phyloP scores from a whole-genome alignment of 1,140 invertebrate genomes.

The Bacillus rossius region DNA sequence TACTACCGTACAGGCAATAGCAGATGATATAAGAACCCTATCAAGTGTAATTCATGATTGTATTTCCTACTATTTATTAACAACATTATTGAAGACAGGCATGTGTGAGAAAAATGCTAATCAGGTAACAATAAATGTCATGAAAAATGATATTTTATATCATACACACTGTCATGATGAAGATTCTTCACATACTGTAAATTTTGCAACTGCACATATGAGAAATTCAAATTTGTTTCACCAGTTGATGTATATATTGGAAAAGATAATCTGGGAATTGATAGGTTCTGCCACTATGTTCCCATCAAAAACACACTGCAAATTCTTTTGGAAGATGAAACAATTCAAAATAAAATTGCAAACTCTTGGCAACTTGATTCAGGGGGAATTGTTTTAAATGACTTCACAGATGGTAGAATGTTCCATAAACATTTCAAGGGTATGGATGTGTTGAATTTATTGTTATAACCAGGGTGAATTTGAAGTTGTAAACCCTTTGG shows the following conservation, averaged over 20 bases:
- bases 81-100: not conserved
- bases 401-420: constrained; percentile 31
- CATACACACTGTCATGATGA: not conserved
- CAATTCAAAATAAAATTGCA: constrained; percentile 21
- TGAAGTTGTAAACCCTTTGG: constrained; percentile 36
- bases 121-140: not conserved
- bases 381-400: constrained; percentile 9
- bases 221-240: not conserved
- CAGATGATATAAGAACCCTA: not conserved
- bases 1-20: not conserved
- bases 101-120: not conserved
- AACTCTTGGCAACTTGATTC: not conserved
- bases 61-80: not conserved
- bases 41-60: not conserved
- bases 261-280: constrained; percentile 9
- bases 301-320: constrained; percentile 26
- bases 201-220: not conserved
- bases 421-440: constrained; percentile 32
- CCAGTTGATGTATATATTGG: not conserved
- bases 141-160: not conserved
- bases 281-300: constrained; percentile 29
- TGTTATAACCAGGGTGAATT: constrained; percentile 29
- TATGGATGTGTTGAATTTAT: not conserved
- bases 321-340: constrained; percentile 24
- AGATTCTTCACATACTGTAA: not conserved